A percentile compares a stretch with the other conserved stretches of the same genome.
These are phyloP conservation scores for Peribatodes rhomboidaria DNA, from an alignment of 2,888 invertebrate genomes.

Conservation along the genomic window DNA sequence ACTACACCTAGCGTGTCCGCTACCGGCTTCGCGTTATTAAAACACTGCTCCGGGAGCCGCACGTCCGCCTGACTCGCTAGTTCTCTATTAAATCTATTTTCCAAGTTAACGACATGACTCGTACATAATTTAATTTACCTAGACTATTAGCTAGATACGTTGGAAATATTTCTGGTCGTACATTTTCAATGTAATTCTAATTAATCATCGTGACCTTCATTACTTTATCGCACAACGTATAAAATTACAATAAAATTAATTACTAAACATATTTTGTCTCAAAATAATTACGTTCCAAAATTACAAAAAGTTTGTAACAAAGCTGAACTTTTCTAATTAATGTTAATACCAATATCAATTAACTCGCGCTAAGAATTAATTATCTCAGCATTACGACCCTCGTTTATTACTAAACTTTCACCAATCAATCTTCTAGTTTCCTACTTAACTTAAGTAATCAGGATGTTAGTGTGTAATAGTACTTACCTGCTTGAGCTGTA, in stretches of 20 bases:
- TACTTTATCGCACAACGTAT: conserved; percentile 7
- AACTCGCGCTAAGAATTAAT: conserved; percentile 84
- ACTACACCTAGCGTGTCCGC: conserved; percentile 42
- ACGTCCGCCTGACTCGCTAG: not conserved
- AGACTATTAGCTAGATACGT: not conserved
- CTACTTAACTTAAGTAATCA: conserved; percentile 50
- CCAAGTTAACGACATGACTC: not conserved
- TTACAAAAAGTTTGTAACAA: conserved; percentile 65
- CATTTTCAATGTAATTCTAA: not conserved
- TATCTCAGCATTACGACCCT: conserved; percentile 81
- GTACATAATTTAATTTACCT: not conserved
- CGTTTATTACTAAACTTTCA: conserved; percentile 84
- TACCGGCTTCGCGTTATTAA: conserved; percentile 21
- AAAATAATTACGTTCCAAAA: conserved; percentile 48
- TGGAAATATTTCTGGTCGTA: not conserved
- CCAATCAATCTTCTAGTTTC: conserved; percentile 80
- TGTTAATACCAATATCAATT: conserved; percentile 84
- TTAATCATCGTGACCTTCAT: conserved; percentile 14
- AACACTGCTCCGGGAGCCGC: conserved; percentile 14
- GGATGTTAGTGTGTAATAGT: conserved; percentile 30
- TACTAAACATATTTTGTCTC: conserved; percentile 38
- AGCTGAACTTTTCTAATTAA: conserved; percentile 82
- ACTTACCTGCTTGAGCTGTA: not conserved
- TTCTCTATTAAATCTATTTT: conserved; percentile 7
- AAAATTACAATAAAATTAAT: conserved; percentile 41